Conservation (phyloP, 2,888 invertebrate species). For the Synanthedon tipuliformis region DNA sequence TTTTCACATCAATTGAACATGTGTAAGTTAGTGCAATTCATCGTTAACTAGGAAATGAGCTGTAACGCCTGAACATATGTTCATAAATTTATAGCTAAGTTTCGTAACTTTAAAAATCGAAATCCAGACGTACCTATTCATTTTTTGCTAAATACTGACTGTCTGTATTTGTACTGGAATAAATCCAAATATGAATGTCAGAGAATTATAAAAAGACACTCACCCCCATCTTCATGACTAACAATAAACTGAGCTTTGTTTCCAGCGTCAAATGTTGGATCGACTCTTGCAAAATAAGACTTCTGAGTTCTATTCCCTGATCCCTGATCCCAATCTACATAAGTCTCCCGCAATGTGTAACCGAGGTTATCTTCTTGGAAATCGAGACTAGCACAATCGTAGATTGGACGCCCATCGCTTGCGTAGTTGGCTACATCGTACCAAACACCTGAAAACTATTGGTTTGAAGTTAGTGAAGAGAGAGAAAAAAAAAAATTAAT, state of each 20-base stretch:
- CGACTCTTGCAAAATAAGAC: conserved; percentile 53
- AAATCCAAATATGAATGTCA: too few relatives aligned
- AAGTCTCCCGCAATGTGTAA: conserved; percentile 48
- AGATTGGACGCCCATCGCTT: conserved; percentile 45
- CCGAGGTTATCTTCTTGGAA: conserved; percentile 60
- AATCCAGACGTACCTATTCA: too few relatives aligned
- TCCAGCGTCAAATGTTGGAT: conserved; percentile 56
- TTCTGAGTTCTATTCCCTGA: conserved; percentile 51
- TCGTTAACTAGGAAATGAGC: background rate
- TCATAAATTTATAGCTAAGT: too few relatives aligned
- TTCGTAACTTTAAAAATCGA: too few relatives aligned
- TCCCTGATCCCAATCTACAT: conserved; percentile 35
- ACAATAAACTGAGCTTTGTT: conserved; percentile 52
- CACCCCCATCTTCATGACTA: conserved; percentile 54
- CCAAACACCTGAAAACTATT: conserved; percentile 60
- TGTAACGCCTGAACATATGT: too few relatives aligned
- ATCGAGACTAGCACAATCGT: conserved; percentile 50
- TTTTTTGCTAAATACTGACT: too few relatives aligned
- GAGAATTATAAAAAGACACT: conserved; percentile 3
- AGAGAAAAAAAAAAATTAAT: too few relatives aligned
- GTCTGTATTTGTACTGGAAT: too few relatives aligned
- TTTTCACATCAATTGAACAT: too few relatives aligned
- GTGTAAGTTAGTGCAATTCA: background rate
- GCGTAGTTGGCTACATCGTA: conserved; percentile 53
- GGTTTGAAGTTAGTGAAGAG: background rate